phyloP scores from a whole-genome alignment of 2,113 vertebrate species.

The Platichthys flesus region DNA sequence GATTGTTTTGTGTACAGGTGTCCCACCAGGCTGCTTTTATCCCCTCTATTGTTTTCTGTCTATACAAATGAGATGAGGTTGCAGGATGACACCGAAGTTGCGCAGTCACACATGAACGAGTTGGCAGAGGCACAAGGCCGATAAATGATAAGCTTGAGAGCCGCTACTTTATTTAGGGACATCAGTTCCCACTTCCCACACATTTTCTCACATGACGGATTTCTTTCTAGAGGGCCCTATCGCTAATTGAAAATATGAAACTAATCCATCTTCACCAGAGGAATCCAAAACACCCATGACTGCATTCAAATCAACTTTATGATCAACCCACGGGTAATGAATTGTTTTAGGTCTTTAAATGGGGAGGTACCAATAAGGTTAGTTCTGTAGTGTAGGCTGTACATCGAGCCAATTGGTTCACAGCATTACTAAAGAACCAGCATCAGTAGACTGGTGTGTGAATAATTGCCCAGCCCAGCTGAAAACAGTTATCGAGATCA shows the following conservation, averaged over 20 bases:
- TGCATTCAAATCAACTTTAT: not conserved
- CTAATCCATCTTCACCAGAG: not conserved
- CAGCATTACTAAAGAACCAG: no score
- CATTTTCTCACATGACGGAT: not conserved
- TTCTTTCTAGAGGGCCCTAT: not conserved
- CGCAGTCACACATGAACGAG: constrained; percentile 16
- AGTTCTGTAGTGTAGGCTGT: not conserved
- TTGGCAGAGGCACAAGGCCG: not conserved
- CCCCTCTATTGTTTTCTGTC: constrained; percentile 21
- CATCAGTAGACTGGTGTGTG: no score
- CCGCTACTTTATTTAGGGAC: constrained; percentile 7
- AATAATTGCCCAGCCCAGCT: no score
- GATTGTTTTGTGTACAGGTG: constrained; percentile 35
- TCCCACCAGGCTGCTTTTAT: constrained; percentile 27
- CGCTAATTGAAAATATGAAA: not conserved
- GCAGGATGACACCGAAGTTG: not conserved
- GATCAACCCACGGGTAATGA: not conserved
- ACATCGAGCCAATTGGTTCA: not conserved
- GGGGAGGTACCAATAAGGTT: not conserved
- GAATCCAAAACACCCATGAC: not conserved
- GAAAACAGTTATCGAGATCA: no score
- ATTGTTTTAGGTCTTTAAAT: not conserved
- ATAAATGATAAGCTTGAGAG: constrained; percentile 22
- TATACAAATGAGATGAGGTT: constrained; percentile 18
- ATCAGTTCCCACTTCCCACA: constrained; percentile 7